phyloP scores from a whole-genome alignment of 2,888 invertebrate genomes.

The Hedya salicella region DNA sequence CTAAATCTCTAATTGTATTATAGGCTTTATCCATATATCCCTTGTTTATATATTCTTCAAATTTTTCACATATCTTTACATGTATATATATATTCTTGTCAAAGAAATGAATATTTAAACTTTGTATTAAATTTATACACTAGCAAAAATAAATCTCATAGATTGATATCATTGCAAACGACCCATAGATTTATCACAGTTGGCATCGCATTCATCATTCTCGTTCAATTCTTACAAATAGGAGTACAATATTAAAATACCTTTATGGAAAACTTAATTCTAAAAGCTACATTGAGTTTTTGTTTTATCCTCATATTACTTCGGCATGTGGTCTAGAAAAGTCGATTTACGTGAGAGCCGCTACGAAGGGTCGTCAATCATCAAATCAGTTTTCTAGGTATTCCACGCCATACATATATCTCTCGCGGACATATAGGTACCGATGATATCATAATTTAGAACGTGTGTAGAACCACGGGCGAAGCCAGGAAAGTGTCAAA shows the following conservation, averaged over 20 bases:
- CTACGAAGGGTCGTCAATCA: neutral
- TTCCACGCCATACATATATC: neutral
- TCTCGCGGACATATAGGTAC: neutral
- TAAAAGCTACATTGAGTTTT: neutral
- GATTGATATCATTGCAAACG: constrained; percentile 26
- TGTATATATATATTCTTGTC: no score
- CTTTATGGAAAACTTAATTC: neutral
- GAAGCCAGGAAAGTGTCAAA: no score
- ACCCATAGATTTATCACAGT: constrained; percentile 23
- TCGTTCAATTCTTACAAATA: constrained; percentile 2
- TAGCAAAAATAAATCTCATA: constrained; percentile 15
- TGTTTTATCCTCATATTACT: no score
- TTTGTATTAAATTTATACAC: neutral
- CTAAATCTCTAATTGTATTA: no score
- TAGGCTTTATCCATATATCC: no score
- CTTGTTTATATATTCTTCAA: no score
- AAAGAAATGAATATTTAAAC: no score
- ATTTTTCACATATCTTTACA: no score
- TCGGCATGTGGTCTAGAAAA: neutral
- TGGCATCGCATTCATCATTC: constrained; percentile 28
- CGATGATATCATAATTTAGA: neutral
- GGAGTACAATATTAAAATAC: neutral
- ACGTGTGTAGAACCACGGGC: no score
- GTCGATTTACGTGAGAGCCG: neutral
- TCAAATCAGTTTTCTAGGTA: neutral